Percentiles rank a stretch among this genome's conserved stretches.
phyloP scores from a whole-genome alignment of 1,140 invertebrate genomes.

The Drosophila ananassae region DNA sequence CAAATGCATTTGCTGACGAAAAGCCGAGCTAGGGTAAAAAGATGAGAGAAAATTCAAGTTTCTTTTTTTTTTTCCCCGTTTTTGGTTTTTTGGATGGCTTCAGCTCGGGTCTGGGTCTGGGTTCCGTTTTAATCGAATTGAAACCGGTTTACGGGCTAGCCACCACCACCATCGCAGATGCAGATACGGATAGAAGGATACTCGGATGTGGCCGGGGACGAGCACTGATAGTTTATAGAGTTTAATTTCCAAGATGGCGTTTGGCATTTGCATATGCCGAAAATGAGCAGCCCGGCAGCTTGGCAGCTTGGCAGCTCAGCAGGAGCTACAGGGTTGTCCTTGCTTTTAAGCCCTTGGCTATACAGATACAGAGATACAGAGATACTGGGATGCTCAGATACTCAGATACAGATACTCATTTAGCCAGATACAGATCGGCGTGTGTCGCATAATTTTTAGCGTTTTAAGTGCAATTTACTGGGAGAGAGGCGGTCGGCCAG shows the following conservation, averaged over 20 bases:
- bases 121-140: slow-evolving; percentile 73
- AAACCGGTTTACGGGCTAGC: slow-evolving; percentile 64
- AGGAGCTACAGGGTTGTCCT: slow-evolving; percentile 50
- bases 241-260: slow-evolving; percentile 72
- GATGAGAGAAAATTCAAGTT: slow-evolving; percentile 44
- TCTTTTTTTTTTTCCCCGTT: slow-evolving; percentile 14
- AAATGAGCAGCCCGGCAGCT: slow-evolving; percentile 62
- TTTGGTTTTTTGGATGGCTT: slow-evolving; percentile 11
- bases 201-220: not conserved
- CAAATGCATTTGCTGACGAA: slow-evolving; percentile 48
- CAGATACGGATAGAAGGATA: slow-evolving; percentile 33
- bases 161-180: slow-evolving; percentile 49
- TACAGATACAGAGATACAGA: slow-evolving; percentile 33
- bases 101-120: slow-evolving; percentile 6
- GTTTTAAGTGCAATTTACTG: slow-evolving; percentile 74
- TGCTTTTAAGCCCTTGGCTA: slow-evolving; percentile 53
- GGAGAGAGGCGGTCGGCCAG: slow-evolving; percentile 11
- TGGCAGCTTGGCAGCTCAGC: slow-evolving; percentile 39
- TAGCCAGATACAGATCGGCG: slow-evolving; percentile 44
- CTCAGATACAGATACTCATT: slow-evolving; percentile 28
- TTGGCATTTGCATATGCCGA: slow-evolving; percentile 69
- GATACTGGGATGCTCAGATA: slow-evolving; percentile 9
- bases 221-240: slow-evolving; percentile 71
- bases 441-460: slow-evolving; percentile 79
- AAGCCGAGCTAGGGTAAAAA: not conserved